These are phyloP conservation scores for Neotoxoptera formosana DNA, from an alignment of 1,140 invertebrate species.

Conservation along the genomic window DNA sequence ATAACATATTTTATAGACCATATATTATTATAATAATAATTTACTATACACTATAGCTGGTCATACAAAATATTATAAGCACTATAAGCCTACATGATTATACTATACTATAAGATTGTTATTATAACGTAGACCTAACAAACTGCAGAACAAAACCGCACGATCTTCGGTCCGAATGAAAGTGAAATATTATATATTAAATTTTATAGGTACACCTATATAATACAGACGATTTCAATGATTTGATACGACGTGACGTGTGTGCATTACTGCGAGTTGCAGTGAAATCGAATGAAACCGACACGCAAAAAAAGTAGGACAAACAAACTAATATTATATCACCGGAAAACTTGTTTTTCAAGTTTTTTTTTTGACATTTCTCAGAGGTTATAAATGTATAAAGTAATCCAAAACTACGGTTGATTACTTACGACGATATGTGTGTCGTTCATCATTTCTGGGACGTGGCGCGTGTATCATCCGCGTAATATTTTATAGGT, in stretches of 20 bases:
- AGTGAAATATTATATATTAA: neutral
- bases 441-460: neutral
- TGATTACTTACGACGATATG: neutral
- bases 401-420: slow-evolving; percentile 20
- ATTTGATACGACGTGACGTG: neutral
- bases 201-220: neutral
- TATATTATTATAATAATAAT: neutral
- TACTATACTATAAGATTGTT: neutral
- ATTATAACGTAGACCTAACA: neutral
- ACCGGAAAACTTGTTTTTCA: neutral
- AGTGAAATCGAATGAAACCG: neutral
- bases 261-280: neutral
- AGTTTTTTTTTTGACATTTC: slow-evolving; percentile 2
- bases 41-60: neutral
- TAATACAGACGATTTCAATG: neutral
- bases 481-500: neutral
- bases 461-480: neutral
- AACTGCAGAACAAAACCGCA: neutral
- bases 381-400: neutral
- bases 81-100: no score
- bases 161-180: neutral
- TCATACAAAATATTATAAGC: no score
- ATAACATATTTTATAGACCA: neutral
- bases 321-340: slow-evolving; percentile 3
- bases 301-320: slow-evolving; percentile 28